These are phyloP conservation scores for Meandrina meandrites DNA, from an alignment of 92 coral and sea anemone species.

Conservation along the genomic window DNA sequence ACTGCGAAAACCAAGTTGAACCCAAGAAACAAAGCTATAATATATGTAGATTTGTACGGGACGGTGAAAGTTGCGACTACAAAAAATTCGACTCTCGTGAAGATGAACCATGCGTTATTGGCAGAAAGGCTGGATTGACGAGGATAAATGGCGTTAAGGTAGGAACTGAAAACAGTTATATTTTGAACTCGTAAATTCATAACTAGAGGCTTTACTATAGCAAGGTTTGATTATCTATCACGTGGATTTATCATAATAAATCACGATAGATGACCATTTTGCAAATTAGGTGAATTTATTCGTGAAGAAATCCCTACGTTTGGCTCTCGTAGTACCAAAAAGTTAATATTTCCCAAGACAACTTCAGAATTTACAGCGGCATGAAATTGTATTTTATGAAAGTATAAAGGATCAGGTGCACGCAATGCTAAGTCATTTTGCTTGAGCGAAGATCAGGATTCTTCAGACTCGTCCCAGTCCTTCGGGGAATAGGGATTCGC, in stretches of 20 bases:
- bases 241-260: background rate
- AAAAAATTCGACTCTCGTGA: slow-evolving; percentile 35
- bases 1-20: background rate
- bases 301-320: background rate
- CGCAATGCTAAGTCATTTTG: background rate
- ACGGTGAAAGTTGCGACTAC: slow-evolving; percentile 9
- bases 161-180: background rate
- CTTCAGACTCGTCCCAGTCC: background rate
- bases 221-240: background rate
- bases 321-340: background rate
- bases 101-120: slow-evolving; percentile 73
- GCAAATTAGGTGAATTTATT: background rate
- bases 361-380: background rate
- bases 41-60: slow-evolving; percentile 30
- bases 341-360: background rate
- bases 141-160: slow-evolving; percentile 72
- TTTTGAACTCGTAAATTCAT: background rate
- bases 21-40: background rate
- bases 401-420: background rate
- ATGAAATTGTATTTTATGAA: background rate
- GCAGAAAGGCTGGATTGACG: slow-evolving; percentile 66
- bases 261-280: background rate
- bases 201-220: background rate
- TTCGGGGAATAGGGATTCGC: too few relatives aligned
- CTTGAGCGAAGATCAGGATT: background rate